A percentile compares a stretch with the other conserved stretches of the same genome.
phyloP scores from a whole-genome alignment of 2,113 vertebrate species.

The Rhea pennata region DNA sequence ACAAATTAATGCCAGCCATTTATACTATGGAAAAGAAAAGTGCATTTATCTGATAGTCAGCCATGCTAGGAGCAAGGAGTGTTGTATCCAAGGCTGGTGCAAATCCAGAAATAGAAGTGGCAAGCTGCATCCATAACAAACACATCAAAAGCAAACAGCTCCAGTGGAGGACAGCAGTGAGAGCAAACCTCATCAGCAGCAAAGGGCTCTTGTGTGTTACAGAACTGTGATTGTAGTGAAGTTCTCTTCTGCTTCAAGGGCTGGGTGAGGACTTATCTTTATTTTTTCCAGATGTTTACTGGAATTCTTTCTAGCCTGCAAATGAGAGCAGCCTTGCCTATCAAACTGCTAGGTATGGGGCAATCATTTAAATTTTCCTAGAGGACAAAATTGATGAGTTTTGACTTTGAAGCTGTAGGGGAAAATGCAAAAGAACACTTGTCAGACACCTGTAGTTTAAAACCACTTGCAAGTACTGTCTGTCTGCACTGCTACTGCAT shows the following conservation, averaged over 20 bases:
- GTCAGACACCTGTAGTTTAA: conserved; percentile 45
- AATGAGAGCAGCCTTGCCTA: not conserved
- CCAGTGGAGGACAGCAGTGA: not conserved
- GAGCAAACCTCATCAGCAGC: not conserved
- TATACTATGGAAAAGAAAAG: rapidly evolving
- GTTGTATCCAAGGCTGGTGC: not conserved
- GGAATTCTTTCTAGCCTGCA: not conserved
- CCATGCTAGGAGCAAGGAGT: not conserved
- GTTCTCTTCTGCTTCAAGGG: not conserved
- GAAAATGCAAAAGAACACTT: conserved; percentile 12
- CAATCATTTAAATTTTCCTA: not conserved
- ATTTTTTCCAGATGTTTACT: not conserved
- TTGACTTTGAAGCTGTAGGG: conserved; percentile 28
- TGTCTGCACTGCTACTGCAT: not conserved
- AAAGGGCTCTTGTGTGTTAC: rapidly evolving
- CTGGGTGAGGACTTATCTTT: not conserved
- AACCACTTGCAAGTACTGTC: not conserved
- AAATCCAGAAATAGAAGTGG: not conserved
- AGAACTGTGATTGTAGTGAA: not conserved
- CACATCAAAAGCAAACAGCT: not conserved
- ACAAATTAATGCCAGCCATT: not conserved
- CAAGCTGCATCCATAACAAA: not conserved
- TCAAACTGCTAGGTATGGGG: not conserved
- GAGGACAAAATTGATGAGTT: conserved; percentile 23
- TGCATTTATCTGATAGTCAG: not conserved